Percentiles rank a stretch among this genome's conserved stretches.
Evolutionary conservation across 2,888 invertebrate species (phyloP).

Genomic region (Tipula unca): DNA sequence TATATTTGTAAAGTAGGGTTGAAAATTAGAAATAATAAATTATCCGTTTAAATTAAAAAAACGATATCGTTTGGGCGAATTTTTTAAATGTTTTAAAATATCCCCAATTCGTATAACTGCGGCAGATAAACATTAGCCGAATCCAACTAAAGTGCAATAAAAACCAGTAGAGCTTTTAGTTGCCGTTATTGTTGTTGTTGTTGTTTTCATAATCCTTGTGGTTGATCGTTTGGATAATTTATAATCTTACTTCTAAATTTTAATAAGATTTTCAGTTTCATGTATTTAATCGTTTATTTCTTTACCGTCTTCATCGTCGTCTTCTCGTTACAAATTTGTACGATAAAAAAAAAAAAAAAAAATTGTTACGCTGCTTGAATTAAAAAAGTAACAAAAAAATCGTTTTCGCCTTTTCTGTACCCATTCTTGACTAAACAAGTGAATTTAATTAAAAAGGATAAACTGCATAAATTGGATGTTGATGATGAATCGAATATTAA

Average conservation of each 20-base stretch:
- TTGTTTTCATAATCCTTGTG: not conserved
- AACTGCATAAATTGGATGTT: not conserved
- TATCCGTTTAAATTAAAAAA: not conserved
- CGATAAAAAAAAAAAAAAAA: not conserved
- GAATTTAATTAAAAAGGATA: not conserved
- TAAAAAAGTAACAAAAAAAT: not conserved
- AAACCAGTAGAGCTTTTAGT: not conserved
- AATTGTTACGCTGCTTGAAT: not conserved
- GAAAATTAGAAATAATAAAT: not conserved
- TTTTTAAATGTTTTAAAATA: not conserved
- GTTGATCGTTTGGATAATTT: slow-evolving; percentile 8
- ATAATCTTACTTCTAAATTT: not conserved
- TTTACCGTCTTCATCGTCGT: not conserved
- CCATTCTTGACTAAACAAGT: not conserved
- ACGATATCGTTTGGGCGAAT: not conserved
- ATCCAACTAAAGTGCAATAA: not conserved
- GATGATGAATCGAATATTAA: slow-evolving; percentile 8
- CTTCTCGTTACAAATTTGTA: not conserved
- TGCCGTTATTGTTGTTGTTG: not conserved
- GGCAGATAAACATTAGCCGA: not conserved
- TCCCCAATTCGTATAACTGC: not conserved
- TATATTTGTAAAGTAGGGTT: not conserved
- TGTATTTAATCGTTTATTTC: not conserved
- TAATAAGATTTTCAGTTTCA: not conserved
- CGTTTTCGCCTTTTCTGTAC: not conserved